A percentile compares a stretch with the other conserved stretches of the same genome.
These are phyloP conservation scores for Pheosia tremula DNA, from an alignment of 2,888 invertebrate species.

Conservation along the genomic window DNA sequence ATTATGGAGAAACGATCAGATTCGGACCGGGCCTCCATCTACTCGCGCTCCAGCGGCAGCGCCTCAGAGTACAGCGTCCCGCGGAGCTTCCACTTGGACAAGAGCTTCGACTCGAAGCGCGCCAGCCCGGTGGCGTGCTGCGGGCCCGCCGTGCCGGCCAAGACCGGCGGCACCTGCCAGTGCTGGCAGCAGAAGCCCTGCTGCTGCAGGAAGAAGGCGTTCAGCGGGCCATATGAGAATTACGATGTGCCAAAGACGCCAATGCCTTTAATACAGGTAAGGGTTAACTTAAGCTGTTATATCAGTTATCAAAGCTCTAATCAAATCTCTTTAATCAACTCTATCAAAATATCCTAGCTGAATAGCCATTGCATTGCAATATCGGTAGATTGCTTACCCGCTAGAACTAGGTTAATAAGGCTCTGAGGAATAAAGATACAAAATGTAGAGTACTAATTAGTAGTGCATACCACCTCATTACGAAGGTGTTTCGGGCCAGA, in stretches of 20 bases:
- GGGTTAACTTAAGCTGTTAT: neutral
- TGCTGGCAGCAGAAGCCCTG: conserved; percentile 76
- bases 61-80: conserved; percentile 88
- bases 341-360: too few species aligned
- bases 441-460: too few species aligned
- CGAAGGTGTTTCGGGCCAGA: too few species aligned
- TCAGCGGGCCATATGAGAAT: conserved; percentile 88
- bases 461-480: too few species aligned
- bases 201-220: conserved; percentile 70
- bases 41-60: conserved; percentile 87
- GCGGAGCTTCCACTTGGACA: conserved; percentile 70
- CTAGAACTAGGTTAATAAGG: too few species aligned
- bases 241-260: conserved; percentile 91
- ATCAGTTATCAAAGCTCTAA: too few species aligned
- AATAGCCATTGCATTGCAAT: too few species aligned
- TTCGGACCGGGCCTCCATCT: conserved; percentile 86
- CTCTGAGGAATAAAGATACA: too few species aligned
- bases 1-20: conserved; percentile 77
- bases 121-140: conserved; percentile 72
- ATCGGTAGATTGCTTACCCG: too few species aligned
- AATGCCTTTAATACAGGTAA: conserved; percentile 80
- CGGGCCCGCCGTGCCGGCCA: conserved; percentile 86
- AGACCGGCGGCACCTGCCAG: conserved; percentile 68
- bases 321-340: too few species aligned
- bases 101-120: conserved; percentile 79